phyloP scores from a whole-genome alignment of 2,888 invertebrate genomes.

The Folsomia candida region DNA sequence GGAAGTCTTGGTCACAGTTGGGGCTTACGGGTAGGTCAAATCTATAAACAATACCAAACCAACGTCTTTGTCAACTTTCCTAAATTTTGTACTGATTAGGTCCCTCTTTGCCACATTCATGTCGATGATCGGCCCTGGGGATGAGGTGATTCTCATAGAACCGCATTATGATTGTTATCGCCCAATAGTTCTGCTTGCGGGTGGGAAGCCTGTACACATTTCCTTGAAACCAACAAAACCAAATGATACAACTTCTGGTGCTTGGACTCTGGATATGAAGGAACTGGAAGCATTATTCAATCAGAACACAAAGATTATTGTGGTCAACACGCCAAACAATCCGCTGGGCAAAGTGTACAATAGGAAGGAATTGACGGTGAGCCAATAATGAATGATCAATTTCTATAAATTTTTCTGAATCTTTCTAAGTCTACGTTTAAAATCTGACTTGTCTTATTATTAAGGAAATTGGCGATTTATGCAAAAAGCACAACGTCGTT shows the following conservation, averaged over 20 bases:
- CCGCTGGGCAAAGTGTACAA: constrained; percentile 90
- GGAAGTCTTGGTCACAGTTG: constrained; percentile 83
- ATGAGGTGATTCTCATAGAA: constrained; percentile 82
- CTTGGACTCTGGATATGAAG: constrained; percentile 79
- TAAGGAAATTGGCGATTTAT: constrained; percentile 79
- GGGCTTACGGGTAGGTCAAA: too few relatives aligned
- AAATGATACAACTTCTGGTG: constrained; percentile 67
- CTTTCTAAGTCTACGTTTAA: neutral
- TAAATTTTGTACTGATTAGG: too few relatives aligned
- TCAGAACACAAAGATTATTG: constrained; percentile 84
- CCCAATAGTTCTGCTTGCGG: constrained; percentile 86
- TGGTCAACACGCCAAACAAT: constrained; percentile 96
- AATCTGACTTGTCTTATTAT: constrained; percentile 3
- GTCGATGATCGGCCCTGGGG: constrained; percentile 78
- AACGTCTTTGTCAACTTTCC: too few relatives aligned
- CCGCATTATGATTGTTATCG: constrained; percentile 98
- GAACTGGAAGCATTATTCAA: constrained; percentile 80
- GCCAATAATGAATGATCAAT: neutral
- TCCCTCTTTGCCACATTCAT: constrained; percentile 81
- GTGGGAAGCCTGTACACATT: constrained; percentile 82
- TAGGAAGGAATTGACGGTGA: constrained; percentile 58
- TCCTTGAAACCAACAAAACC: constrained; percentile 72
- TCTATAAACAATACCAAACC: too few relatives aligned
- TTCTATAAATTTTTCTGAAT: neutral
- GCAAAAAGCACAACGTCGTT: constrained; percentile 86